A percentile compares a stretch with the other conserved stretches of the same genome.
phyloP scores from a whole-genome alignment of 2,113 vertebrate genomes.

The Polyodon spathula region DNA sequence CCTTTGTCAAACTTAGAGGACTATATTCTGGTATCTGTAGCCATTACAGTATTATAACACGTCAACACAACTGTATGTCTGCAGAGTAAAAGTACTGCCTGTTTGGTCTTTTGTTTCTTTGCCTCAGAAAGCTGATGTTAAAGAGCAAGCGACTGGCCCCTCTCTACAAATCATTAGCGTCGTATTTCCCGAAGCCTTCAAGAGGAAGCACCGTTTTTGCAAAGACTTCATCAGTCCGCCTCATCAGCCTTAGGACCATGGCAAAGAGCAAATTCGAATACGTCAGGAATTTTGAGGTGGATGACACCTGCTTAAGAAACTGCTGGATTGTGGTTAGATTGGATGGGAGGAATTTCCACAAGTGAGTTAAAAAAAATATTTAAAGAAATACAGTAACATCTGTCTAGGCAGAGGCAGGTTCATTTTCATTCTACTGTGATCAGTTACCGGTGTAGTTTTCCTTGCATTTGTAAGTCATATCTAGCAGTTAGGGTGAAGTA shows the following conservation, averaged over 20 bases:
- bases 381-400: no score
- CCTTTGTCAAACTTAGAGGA: no score
- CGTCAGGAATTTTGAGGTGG: conserved; percentile 78
- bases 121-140: neutral
- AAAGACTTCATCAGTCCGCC: neutral
- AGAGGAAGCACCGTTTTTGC: neutral
- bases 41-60: no score
- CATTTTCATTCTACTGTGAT: no score
- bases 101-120: neutral
- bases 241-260: conserved; percentile 49
- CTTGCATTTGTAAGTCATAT: no score
- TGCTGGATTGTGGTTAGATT: conserved; percentile 92
- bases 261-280: conserved; percentile 97
- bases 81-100: no score
- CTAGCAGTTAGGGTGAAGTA: no score
- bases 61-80: no score
- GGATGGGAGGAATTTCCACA: conserved; percentile 90
- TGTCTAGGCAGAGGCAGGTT: no score
- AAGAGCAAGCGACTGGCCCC: neutral
- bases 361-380: conserved; percentile 53
- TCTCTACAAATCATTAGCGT: neutral
- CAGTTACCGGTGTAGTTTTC: no score
- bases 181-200: neutral
- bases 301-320: conserved; percentile 77
- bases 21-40: no score